phyloP scores from a whole-genome alignment of 1,140 invertebrate genomes.

The Dreissena polymorpha region DNA sequence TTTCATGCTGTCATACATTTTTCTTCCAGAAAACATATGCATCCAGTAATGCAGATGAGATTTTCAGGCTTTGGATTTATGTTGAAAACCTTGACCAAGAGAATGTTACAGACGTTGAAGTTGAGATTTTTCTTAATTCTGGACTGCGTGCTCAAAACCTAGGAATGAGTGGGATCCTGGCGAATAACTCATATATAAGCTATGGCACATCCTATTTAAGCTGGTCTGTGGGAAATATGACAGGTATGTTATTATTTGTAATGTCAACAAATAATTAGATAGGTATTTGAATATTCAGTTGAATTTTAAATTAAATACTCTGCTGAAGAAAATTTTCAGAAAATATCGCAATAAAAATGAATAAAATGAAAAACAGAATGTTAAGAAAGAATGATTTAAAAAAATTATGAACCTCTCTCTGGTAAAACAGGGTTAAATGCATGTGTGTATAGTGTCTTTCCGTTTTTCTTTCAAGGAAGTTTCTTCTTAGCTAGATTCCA shows the following conservation, averaged over 20 bases:
- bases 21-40: too few species aligned
- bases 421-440: conserved; percentile 18
- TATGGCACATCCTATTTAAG: not conserved
- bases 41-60: not conserved
- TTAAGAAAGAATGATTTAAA: not conserved
- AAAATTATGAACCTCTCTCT: not conserved
- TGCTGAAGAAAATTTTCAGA: not conserved
- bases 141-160: conserved; percentile 13
- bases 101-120: conserved; percentile 27
- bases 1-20: too few species aligned
- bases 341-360: not conserved
- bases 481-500: too few species aligned
- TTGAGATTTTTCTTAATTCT: not conserved
- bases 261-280: not conserved
- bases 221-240: conserved; percentile 34
- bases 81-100: conserved; percentile 1
- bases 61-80: not conserved
- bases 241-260: not conserved
- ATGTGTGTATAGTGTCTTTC: not conserved
- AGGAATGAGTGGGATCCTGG: not conserved
- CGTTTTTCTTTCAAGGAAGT: too few species aligned
- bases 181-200: not conserved
- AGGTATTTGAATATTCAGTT: not conserved
- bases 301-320: not conserved
- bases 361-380: not conserved